A percentile compares a stretch with the other conserved stretches of the same genome.
Conservation (phyloP, 2,113 vertebrate genomes). For the Phalacrocorax aristotelis region DNA sequence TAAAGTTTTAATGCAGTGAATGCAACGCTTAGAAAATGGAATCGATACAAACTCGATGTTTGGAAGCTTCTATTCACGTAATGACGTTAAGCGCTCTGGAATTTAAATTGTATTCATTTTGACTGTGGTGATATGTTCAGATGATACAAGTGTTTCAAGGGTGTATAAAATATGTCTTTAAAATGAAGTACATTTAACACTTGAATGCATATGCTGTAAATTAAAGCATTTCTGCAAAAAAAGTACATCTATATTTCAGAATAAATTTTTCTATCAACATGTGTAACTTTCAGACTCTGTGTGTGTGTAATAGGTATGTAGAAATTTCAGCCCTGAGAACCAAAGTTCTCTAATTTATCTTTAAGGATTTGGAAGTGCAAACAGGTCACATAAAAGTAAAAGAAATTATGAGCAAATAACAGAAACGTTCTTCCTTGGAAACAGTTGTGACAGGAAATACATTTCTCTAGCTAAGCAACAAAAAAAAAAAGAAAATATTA, state of each 20-base stretch:
- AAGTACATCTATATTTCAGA: neutral
- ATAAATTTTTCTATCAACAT: neutral
- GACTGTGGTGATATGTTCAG: slow-evolving; percentile 12
- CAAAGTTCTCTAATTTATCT: neutral
- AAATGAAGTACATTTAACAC: slow-evolving; percentile 16
- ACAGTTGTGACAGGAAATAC: neutral
- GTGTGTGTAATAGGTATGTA: neutral
- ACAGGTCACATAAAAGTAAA: neutral
- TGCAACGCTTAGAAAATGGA: neutral
- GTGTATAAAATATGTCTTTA: neutral
- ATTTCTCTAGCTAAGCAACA: neutral
- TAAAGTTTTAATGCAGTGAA: neutral
- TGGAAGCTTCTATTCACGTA: slow-evolving; percentile 25
- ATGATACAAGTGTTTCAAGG: neutral
- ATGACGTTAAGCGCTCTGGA: slow-evolving; percentile 5
- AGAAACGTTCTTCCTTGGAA: neutral
- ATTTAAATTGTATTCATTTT: slow-evolving; percentile 21
- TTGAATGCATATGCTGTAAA: neutral
- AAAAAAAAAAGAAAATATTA: neutral
- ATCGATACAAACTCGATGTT: slow-evolving; percentile 35
- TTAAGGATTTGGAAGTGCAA: neutral
- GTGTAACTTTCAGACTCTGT: neutral
- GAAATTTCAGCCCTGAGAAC: neutral
- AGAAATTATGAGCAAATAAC: neutral
- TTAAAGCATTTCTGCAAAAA: neutral